Base-by-base conservation (phyloP, 2,113 vertebrate species). In the Saccopteryx bilineata region DNA sequence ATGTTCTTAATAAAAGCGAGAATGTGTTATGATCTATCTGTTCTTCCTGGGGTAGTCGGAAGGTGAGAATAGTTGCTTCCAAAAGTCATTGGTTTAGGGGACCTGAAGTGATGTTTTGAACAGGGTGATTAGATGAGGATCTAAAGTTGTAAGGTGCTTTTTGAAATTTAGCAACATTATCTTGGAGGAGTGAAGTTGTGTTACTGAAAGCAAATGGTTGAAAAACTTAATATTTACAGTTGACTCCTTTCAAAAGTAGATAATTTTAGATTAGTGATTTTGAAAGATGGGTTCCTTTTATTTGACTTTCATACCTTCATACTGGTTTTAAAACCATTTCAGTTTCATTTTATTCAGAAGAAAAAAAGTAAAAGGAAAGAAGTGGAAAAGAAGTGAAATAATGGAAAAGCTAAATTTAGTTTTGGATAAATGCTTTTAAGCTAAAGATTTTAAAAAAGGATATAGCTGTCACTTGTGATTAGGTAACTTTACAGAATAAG, bases 241-340 rank as follows among this genome's bases (percentile, higher is more conserved):
- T 93, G 95, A 93, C 14, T 63, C 15, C 71, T 96, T 93, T 86
- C 68, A 89, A 94, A 97, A 89, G 58, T 88, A 33, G 26, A 79
- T 61, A 58, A 94, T 90, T 78, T 94, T 96, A 71, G 63, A 91
- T 84, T 83, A 86, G 79, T 94, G 89, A 50, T 93, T 96, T 95
- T 96, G 68, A 92, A 78, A 54, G 63, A 82, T 88, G 31, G 17
- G 24, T 91, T 95, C 72, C 52, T 94, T 96, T 90, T 33, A 48
- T 95, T 96, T 95, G 54, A 65, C 7, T 82, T 3, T 33, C 66
- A 92, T 88, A 33, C 54, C n/a, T 96, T 61, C 26, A 13, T 90
- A 69, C 58, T 93, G 74, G 33, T 94, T 95, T 93, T 94, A 75
- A 94, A 94, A 61, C 15, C 69, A 86, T 95, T 95, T 94, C 65